Evolutionary conservation across 1,140 invertebrate genomes (phyloP), one percentile per base, ranked within the genome.

Genomic region (Asbolus verrucosus): DNA sequence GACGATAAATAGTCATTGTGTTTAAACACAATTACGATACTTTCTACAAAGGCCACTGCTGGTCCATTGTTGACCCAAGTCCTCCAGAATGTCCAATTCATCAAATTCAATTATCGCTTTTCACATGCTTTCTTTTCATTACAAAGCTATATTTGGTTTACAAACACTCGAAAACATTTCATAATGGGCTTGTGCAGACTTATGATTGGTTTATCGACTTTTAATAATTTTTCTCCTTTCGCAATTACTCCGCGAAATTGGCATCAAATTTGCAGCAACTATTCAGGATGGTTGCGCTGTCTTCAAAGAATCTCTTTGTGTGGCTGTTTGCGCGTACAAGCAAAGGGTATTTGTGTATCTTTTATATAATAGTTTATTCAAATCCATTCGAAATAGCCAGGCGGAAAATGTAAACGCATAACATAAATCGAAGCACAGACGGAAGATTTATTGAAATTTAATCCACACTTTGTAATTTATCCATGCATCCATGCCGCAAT

Each of bases 91-190:
- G 24, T 60, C 50, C 46, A 59, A 54, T 60, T 68, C 50, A 46
- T 38, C 27, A 41, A 68, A 61, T 61, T 61, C 50, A 30, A 31
- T 60, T 60, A 69, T 36, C 31, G 31, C 39, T 69, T 69, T 46
- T 69, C 59, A 63, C 36, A 46, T 63, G 46, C 67, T 69, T 69
- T 69, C 67, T 69, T 69, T 69, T 69, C 67, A 69, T 69, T 69
- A 69, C 67, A 69, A 69, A 69, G 67, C 59, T 69, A 50, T 69
- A 63, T 69, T 69, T 63, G 50, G 19, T 46, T 41, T 60, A 41
- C 31, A 69, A 69, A 69, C 46, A 69, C 67, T 50, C 21, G 15
- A 16, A 6, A 30, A 13, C 13, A 33, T 27, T 63, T 18, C 30
- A 24, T 46, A 27, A 46, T 62, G 24, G 43, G 3, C 18, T 16